Conservation (phyloP, 1,140 invertebrate species). For the Camponotus pennsylvanicus region DNA sequence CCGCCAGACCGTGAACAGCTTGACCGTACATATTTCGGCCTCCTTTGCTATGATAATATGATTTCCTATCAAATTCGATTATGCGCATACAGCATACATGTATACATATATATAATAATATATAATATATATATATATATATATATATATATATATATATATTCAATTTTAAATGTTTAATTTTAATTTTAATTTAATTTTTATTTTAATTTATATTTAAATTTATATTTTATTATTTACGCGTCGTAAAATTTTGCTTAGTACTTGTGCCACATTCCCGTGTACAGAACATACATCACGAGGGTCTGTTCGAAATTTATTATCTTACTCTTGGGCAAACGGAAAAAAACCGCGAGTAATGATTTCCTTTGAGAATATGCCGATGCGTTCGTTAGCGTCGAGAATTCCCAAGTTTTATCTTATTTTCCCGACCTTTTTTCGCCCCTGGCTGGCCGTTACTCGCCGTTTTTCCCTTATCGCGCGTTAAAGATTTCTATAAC, state of each 20-base stretch:
- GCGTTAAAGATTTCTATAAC: slow-evolving; percentile 44
- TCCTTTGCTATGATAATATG: neutral
- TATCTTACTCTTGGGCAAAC: neutral
- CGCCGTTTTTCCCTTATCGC: neutral
- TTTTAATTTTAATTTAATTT: no score
- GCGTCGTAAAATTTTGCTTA: neutral
- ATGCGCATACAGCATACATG: neutral
- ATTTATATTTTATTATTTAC: neutral
- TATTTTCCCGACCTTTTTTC: slow-evolving; percentile 39
- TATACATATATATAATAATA: no score
- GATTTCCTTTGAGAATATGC: slow-evolving; percentile 67
- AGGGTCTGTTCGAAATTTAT: neutral
- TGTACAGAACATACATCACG: no score
- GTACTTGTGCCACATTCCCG: neutral
- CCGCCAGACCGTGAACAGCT: neutral
- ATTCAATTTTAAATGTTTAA: neutral
- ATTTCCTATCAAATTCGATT: neutral
- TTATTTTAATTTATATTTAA: neutral
- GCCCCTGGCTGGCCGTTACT: slow-evolving; percentile 24
- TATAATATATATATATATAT: no score
- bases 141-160: neutral
- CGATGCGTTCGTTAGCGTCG: slow-evolving; percentile 64
- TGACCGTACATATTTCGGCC: neutral
- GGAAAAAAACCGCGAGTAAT: slow-evolving; percentile 54
- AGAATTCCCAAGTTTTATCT: slow-evolving; percentile 54